These are phyloP conservation scores for Amiota minor DNA, from an alignment of 2,888 invertebrate genomes.

Conservation along the genomic window DNA sequence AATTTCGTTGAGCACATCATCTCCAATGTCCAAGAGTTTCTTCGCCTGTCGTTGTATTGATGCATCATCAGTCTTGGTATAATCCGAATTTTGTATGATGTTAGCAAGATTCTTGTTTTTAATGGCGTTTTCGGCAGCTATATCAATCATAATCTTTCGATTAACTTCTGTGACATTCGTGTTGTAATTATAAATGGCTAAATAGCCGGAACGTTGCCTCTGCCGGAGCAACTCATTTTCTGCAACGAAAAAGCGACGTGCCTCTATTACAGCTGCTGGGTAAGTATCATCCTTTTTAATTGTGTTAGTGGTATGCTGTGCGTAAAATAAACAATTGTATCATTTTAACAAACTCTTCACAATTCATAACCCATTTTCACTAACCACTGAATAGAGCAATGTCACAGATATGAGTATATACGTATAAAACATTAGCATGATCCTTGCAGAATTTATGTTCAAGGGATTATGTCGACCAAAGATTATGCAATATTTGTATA, in stretches of 20 bases:
- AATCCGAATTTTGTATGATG: constrained; percentile 76
- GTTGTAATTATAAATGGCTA: constrained; percentile 79
- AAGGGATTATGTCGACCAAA: too few species aligned
- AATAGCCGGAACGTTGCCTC: constrained; percentile 76
- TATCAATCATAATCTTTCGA: constrained; percentile 74
- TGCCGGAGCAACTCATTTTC: constrained; percentile 77
- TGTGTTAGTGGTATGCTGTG: too few species aligned
- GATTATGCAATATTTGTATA: too few species aligned
- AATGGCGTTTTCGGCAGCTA: constrained; percentile 59
- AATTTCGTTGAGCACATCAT: constrained; percentile 80
- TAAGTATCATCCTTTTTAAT: background rate
- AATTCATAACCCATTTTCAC: too few species aligned
- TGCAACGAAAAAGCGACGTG: constrained; percentile 77
- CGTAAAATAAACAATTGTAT: too few species aligned
- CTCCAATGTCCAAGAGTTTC: constrained; percentile 81
- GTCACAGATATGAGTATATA: too few species aligned
- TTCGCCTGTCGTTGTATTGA: constrained; percentile 82
- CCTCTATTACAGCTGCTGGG: constrained; percentile 76
- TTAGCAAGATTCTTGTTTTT: constrained; percentile 66
- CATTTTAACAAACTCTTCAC: too few species aligned
- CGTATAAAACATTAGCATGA: too few species aligned
- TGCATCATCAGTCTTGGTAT: constrained; percentile 81
- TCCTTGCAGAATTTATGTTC: too few species aligned
- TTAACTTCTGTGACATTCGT: constrained; percentile 85
- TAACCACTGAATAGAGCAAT: too few species aligned